Percentiles rank a stretch among this genome's conserved stretches.
Conservation (phyloP, 1,140 invertebrate species). For the Drepana arcuata region DNA sequence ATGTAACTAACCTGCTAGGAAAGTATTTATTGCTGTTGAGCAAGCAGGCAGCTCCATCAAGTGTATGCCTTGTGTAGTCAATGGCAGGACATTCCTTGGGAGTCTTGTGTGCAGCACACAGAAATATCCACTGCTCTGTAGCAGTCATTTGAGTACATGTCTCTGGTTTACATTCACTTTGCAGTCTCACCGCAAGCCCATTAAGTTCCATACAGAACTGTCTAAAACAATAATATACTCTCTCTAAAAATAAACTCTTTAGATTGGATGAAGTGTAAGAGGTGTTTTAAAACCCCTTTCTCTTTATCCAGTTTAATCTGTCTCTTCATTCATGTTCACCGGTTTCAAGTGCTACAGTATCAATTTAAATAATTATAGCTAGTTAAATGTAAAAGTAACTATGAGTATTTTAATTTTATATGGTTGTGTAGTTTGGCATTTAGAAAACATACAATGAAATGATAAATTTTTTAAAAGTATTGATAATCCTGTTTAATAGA, state of each 20-base stretch:
- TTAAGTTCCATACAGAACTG: conserved; percentile 99
- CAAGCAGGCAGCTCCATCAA: conserved; percentile 98
- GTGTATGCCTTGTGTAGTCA: conserved; percentile 99
- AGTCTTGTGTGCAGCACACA: conserved; percentile 99
- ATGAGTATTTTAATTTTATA: no score
- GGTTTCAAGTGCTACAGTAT: no score
- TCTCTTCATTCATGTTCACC: no score
- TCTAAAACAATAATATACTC: conserved; percentile 71
- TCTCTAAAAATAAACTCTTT: background rate
- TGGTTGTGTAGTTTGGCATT: no score
- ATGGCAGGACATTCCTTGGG: conserved; percentile 99
- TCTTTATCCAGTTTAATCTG: no score
- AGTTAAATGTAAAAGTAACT: no score
- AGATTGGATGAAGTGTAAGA: no score
- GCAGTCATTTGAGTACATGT: conserved; percentile 99
- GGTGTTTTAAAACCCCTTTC: no score
- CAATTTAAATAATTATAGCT: no score
- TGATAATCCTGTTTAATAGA: no score
- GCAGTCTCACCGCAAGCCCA: conserved; percentile 93
- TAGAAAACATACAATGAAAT: no score
- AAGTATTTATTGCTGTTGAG: conserved; percentile 99
- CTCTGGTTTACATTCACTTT: conserved; percentile 96
- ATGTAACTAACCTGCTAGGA: conserved; percentile 97
- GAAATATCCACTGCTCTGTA: conserved; percentile 99
- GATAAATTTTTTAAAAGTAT: no score